A percentile compares a stretch with the other conserved stretches of the same genome.
Conservation (phyloP, 1,140 invertebrate species). For the Nylanderia fulva region DNA sequence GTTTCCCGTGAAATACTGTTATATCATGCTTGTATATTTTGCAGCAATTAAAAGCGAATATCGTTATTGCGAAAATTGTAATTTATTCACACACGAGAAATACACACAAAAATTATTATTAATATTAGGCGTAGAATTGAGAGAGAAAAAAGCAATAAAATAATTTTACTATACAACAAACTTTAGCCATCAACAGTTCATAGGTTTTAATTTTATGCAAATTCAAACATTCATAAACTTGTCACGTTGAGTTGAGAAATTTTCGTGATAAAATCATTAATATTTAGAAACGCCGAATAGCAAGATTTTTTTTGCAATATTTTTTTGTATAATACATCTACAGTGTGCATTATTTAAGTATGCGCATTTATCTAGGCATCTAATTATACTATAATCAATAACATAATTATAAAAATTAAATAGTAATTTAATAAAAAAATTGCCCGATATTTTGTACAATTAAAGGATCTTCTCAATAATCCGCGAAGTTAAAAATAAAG, state of each 20-base stretch:
- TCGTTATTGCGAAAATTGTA: not conserved
- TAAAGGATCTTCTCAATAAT: too few species aligned
- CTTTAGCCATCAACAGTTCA: not conserved
- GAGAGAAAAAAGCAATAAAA: not conserved
- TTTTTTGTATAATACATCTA: not conserved
- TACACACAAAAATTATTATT: not conserved
- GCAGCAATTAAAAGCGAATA: constrained; percentile 26
- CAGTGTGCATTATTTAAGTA: not conserved
- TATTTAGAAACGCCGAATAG: not conserved
- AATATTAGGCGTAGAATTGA: not conserved
- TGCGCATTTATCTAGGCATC: not conserved
- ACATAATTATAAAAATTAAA: too few species aligned
- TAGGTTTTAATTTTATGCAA: not conserved
- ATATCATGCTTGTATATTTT: constrained; percentile 5
- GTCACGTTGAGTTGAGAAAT: not conserved
- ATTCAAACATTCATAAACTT: not conserved
- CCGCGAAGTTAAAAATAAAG: too few species aligned
- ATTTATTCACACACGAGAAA: not conserved
- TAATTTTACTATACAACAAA: not conserved
- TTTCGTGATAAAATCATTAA: not conserved
- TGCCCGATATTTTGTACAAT: too few species aligned
- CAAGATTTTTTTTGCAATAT: not conserved
- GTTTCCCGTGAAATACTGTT: constrained; percentile 11
- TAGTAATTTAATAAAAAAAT: too few species aligned
- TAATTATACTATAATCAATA: too few species aligned